Evolutionary conservation across 2,113 vertebrate genomes (phyloP).

Genomic region (Pachycephala philippinensis): DNA sequence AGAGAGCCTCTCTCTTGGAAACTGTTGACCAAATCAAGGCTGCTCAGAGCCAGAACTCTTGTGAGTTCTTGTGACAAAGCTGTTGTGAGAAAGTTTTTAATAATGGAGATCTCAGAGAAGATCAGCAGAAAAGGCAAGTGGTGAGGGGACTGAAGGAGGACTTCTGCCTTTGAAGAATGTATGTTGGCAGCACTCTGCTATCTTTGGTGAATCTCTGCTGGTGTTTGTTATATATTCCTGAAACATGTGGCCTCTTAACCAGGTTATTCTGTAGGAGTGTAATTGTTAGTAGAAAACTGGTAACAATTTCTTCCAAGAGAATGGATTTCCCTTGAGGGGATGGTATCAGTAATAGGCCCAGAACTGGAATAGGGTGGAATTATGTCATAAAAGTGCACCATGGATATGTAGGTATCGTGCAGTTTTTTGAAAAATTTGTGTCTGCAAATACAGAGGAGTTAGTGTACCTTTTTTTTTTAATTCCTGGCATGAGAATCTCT

Average conservation of each 20-base stretch:
- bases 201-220: background rate
- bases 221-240: background rate
- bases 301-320: background rate
- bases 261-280: background rate
- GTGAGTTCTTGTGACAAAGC: background rate
- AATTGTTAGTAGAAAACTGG: background rate
- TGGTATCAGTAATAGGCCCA: background rate
- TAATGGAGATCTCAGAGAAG: background rate
- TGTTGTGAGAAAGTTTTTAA: background rate
- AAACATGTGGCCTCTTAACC: background rate
- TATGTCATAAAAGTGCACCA: fast-evolving
- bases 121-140: background rate
- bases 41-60: background rate
- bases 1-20: background rate
- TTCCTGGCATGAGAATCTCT: background rate
- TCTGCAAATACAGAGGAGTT: background rate
- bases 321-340: background rate
- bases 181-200: background rate
- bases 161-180: background rate
- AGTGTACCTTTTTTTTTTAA: background rate
- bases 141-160: background rate
- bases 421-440: background rate
- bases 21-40: background rate
- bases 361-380: background rate
- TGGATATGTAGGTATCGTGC: background rate